Percentiles rank a stretch among this genome's conserved stretches.
phyloP scores from a whole-genome alignment of 2,888 invertebrate species.

The Ornithoptera priamus region DNA sequence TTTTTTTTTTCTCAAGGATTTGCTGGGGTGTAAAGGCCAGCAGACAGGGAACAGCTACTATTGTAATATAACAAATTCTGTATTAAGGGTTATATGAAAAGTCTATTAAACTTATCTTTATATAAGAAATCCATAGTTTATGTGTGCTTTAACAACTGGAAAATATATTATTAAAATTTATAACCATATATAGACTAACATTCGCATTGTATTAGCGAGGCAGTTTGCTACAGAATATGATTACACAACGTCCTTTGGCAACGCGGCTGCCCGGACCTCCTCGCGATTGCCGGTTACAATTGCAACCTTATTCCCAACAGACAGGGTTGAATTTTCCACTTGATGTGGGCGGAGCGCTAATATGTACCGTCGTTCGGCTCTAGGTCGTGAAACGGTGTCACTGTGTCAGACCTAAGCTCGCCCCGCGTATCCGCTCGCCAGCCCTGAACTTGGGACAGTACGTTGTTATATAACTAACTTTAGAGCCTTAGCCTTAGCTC shows the following conservation, averaged over 20 bases:
- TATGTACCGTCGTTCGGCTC: conserved; percentile 32
- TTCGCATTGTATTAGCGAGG: conserved; percentile 9
- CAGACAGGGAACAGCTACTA: too few species aligned
- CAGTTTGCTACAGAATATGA: conserved; percentile 10
- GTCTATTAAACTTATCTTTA: too few species aligned
- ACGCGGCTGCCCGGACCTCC: not conserved
- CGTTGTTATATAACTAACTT: not conserved
- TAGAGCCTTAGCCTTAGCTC: too few species aligned
- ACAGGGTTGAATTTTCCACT: conserved; percentile 15
- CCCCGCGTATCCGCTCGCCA: conserved; percentile 51
- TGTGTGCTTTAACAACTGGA: too few species aligned
- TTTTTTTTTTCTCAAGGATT: too few species aligned
- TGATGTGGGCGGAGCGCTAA: conserved; percentile 25
- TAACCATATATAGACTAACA: too few species aligned
- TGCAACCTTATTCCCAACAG: not conserved
- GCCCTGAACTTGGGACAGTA: conserved; percentile 65
- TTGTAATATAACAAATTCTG: too few species aligned
- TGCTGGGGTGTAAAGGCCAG: too few species aligned
- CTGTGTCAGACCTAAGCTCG: conserved; percentile 41
- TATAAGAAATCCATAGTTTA: too few species aligned
- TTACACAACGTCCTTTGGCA: conserved; percentile 16
- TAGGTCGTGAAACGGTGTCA: conserved; percentile 43
- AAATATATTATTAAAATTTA: too few species aligned
- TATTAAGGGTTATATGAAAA: too few species aligned
- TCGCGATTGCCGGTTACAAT: too few species aligned